phyloP scores from a whole-genome alignment of 1,140 invertebrate genomes.

The Octopus bimaculoides region DNA sequence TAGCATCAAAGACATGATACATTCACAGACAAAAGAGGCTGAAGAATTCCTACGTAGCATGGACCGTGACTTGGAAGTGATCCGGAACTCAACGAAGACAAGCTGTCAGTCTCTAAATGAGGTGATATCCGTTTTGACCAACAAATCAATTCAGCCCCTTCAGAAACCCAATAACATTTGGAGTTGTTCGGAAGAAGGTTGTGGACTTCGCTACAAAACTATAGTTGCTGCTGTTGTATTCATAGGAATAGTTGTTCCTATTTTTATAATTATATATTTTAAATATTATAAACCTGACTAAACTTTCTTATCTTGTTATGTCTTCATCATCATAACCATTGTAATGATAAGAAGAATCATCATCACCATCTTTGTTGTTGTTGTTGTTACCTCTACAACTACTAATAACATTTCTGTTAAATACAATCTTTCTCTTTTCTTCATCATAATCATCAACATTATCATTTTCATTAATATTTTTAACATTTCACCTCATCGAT shows the following conservation, averaged over 20 bases:
- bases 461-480: too few relatives aligned
- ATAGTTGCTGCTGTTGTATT: constrained; percentile 25
- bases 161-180: constrained; percentile 13
- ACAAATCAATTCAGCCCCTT: constrained; percentile 41
- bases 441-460: too few relatives aligned
- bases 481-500: too few relatives aligned
- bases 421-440: too few relatives aligned
- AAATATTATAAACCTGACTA: background rate
- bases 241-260: constrained; percentile 29
- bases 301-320: too few relatives aligned
- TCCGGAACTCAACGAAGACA: constrained; percentile 29
- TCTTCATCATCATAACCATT: too few relatives aligned
- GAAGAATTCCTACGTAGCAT: constrained; percentile 44
- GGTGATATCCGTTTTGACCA: constrained; percentile 45
- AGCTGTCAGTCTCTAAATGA: constrained; percentile 39
- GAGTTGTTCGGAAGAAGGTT: constrained; percentile 32
- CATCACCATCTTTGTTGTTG: too few relatives aligned
- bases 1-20: constrained; percentile 42
- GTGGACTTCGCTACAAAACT: constrained; percentile 35
- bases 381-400: too few relatives aligned
- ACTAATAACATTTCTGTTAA: too few relatives aligned
- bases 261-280: constrained; percentile 15
- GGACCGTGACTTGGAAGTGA: constrained; percentile 46
- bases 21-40: constrained; percentile 36
- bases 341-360: too few relatives aligned